Conservation (phyloP, 2,797 vertebrate genomes). For the Hydrolagus colliei region DNA sequence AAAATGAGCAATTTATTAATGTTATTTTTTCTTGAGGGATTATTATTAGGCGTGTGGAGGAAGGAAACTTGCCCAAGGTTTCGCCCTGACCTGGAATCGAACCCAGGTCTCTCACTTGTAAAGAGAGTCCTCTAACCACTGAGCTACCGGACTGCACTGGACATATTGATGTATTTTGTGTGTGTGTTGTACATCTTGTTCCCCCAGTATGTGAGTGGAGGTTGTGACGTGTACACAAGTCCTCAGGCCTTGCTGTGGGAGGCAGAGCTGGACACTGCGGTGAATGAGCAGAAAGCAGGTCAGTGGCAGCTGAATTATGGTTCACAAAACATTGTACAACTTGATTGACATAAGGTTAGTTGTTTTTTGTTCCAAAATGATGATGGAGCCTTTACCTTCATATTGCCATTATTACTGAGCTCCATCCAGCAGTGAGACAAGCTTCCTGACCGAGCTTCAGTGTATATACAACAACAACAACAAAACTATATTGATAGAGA, state of each 20-base stretch:
- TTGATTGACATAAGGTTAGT: too few species aligned
- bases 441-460: background rate
- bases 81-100: too few species aligned
- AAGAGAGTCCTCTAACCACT: too few species aligned
- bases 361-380: too few species aligned
- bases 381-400: background rate
- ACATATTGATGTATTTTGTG: background rate
- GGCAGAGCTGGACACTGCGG: background rate
- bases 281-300: conserved; percentile 9
- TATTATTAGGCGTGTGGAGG: too few species aligned
- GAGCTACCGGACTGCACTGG: too few species aligned
- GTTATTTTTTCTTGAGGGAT: too few species aligned
- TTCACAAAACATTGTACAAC: background rate
- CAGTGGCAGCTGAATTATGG: background rate
- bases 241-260: background rate
- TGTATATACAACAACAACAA: too few species aligned
- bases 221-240: background rate
- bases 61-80: too few species aligned
- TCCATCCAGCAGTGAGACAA: background rate
- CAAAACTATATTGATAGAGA: too few species aligned
- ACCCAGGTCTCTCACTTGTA: too few species aligned
- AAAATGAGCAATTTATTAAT: background rate
- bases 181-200: background rate
- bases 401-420: background rate
- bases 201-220: background rate